phyloP scores from a whole-genome alignment of 2,113 vertebrate genomes.

The Tauraco erythrolophus region DNA sequence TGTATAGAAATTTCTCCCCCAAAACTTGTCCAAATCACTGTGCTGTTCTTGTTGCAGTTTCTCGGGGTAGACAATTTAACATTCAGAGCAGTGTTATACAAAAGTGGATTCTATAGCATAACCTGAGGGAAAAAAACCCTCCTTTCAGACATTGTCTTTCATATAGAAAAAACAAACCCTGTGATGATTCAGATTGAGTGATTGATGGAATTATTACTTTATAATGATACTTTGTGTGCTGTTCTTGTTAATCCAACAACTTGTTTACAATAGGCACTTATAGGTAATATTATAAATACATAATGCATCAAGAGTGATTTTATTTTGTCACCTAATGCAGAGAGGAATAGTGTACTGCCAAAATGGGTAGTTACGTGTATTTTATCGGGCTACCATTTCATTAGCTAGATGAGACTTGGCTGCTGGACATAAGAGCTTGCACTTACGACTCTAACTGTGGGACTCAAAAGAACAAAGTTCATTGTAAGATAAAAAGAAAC shows the following conservation, averaged over 20 bases:
- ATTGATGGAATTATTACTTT: constrained; percentile 52
- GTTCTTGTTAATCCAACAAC: constrained; percentile 36
- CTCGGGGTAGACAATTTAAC: background rate
- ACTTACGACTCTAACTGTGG: background rate
- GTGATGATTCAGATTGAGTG: constrained; percentile 26
- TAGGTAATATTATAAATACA: constrained; percentile 41
- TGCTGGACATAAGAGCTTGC: background rate
- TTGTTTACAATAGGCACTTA: constrained; percentile 56
- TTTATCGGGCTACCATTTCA: background rate
- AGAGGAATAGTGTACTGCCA: background rate
- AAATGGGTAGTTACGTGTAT: background rate
- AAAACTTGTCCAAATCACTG: background rate
- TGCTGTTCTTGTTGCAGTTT: background rate
- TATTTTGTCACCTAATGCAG: background rate
- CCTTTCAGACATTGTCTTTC: constrained; percentile 36
- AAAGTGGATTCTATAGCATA: background rate
- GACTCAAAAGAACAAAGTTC: constrained; percentile 14
- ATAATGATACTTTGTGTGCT: constrained; percentile 17
- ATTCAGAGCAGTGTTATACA: background rate
- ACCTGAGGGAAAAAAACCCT: background rate
- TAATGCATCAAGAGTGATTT: background rate
- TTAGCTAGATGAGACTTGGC: background rate
- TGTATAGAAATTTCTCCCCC: background rate
- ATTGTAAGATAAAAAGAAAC: background rate
- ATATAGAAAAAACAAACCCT: background rate